Evolutionary conservation across 92 coral and sea anemone genomes (phyloP), one percentile per base, ranked within the genome.

Genomic region (Epizoanthus scotinus): DNA sequence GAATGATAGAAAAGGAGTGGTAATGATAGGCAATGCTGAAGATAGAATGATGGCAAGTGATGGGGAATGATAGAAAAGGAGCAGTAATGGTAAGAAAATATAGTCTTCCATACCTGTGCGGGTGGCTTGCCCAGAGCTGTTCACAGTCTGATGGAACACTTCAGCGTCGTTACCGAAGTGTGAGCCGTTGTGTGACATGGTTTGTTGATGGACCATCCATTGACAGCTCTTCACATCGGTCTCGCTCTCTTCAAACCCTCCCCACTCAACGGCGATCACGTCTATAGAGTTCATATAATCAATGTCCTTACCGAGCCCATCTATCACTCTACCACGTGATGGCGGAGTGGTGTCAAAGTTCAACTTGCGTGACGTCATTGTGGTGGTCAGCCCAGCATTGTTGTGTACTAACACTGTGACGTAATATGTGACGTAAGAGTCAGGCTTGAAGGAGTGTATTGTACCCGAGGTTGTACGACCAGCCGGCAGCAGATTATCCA

Each of bases 231-330:
- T 73, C 17, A 95, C 78, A 56, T 73, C 97, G 5, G 99, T 68
- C 82, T 95, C 96, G 13, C 84, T 84, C 67, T 95, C 99, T 44
- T 84, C 73, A 78, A 95, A 91, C 62, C 89, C 96, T 8, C 63
- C 84, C 99, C 99, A 95, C 66, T 81, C 88, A 53, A 78, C 77
- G 38, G 89, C 58, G 62, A 95, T 79, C 34, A 86, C 34, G 70
- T 83, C 63, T 27, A 86, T 91, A n/a, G 86, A 79, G 17, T 81
- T 84, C 20, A 90, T 87, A 56, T 82, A 93, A 31, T 95, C 95
- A 26, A 85, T 64, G 68, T 95, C 99, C 0, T 73, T 81, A 55
- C 80, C 84, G 29, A 62, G 21, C 20, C 96, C 94, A 34, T 95
- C 99, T n/a, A 89, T 87, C 19, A 95, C 96, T 22, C 71, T 67